Percentiles rank a stretch among this genome's conserved stretches.
Conservation (phyloP, 2,888 invertebrate species). For the Parasteatoda lunata region DNA sequence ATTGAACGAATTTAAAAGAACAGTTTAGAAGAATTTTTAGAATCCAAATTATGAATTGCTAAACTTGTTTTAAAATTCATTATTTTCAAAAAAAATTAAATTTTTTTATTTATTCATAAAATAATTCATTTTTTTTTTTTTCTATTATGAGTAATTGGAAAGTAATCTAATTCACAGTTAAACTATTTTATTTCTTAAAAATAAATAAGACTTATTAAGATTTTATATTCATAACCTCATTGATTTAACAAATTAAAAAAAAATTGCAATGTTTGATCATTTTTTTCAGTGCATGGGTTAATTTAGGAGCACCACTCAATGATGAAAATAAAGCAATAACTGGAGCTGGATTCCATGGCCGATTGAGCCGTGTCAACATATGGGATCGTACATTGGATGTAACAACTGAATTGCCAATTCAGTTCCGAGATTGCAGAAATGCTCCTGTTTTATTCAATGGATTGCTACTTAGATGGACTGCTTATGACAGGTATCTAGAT, state of each 20-base stretch:
- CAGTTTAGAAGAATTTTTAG: no score
- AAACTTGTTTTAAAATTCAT: no score
- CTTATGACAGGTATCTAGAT: slow-evolving; percentile 83
- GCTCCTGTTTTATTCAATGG: slow-evolving; percentile 92
- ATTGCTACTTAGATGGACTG: slow-evolving; percentile 92
- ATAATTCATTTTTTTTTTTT: no score
- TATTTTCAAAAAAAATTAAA: no score
- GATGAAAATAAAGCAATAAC: slow-evolving; percentile 83
- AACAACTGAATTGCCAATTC: slow-evolving; percentile 92
- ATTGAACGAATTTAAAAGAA: no score
- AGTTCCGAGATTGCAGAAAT: slow-evolving; percentile 92
- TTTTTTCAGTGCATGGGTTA: slow-evolving; percentile 86
- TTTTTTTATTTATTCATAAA: no score
- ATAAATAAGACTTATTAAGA: no score
- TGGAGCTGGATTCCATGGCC: slow-evolving; percentile 95
- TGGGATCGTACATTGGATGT: slow-evolving; percentile 94
- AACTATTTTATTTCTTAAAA: no score
- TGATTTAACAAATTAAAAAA: not conserved
- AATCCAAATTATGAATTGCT: no score
- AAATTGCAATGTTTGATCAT: not conserved
- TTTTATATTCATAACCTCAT: no score
- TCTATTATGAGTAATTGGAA: no score
- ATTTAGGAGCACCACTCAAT: slow-evolving; percentile 90
- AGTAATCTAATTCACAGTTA: no score
- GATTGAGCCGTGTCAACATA: slow-evolving; percentile 93